These are phyloP conservation scores for Mesorhabditis sp. DNA, from an alignment of 2,888 invertebrate species.

Conservation along the genomic window DNA sequence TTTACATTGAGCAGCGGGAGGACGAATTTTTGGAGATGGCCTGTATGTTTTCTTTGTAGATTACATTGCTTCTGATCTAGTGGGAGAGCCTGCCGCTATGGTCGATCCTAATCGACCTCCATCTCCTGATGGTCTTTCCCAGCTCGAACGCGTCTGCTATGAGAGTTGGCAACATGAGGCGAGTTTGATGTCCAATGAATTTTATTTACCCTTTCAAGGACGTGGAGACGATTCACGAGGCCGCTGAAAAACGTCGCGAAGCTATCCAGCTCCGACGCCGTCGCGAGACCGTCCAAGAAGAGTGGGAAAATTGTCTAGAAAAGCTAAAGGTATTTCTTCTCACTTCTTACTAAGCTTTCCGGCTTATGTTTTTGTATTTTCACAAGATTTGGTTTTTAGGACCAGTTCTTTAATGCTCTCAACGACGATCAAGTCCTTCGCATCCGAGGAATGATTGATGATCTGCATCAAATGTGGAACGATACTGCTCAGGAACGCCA, in stretches of 20 bases:
- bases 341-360: neutral
- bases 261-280: conserved; percentile 5
- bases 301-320: neutral
- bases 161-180: neutral
- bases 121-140: neutral
- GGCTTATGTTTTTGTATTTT: neutral
- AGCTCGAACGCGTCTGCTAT: conserved; percentile 1
- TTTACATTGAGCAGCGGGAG: conserved; percentile 2
- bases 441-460: neutral
- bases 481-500: neutral
- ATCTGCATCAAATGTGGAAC: neutral
- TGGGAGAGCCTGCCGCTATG: neutral
- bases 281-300: neutral
- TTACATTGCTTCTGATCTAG: neutral
- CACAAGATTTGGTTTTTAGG: neutral
- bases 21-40: neutral
- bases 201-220: neutral
- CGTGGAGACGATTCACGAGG: neutral
- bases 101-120: conserved; percentile 1
- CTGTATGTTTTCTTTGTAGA: neutral
- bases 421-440: neutral
- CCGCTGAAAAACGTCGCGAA: neutral
- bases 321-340: neutral
- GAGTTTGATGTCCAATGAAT: no score
- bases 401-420: neutral